Percentiles rank a stretch among this genome's conserved stretches.
phyloP scores from a whole-genome alignment of 2,888 invertebrate species.

The Sicus ferrugineus region DNA sequence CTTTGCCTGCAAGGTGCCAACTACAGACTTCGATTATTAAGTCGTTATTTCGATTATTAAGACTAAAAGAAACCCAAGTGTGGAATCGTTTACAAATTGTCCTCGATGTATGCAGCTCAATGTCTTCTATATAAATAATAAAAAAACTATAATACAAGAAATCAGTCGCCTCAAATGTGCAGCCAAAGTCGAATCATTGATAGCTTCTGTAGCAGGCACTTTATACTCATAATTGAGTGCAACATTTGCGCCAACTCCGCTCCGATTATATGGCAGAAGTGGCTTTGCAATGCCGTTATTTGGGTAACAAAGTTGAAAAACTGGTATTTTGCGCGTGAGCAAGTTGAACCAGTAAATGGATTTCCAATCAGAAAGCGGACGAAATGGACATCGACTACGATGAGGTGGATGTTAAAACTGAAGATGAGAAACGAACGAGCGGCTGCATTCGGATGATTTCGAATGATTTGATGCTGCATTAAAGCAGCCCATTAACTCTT shows the following conservation, averaged over 20 bases:
- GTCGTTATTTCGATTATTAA: background rate
- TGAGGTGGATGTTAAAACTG: conserved; percentile 18
- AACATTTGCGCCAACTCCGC: conserved; percentile 34
- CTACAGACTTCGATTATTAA: conserved; percentile 4
- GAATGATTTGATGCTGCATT: conserved; percentile 5
- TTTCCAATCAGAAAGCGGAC: conserved; percentile 32
- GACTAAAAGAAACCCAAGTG: background rate
- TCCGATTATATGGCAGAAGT: conserved; percentile 19
- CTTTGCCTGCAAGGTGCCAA: conserved; percentile 33
- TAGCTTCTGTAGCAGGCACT: conserved; percentile 20
- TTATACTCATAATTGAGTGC: conserved; percentile 26
- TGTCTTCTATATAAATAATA: no score
- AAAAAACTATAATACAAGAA: no score
- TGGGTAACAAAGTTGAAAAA: conserved; percentile 49
- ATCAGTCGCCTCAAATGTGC: no score
- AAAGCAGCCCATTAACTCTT: background rate
- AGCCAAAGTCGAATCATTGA: no score
- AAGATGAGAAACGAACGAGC: conserved; percentile 12
- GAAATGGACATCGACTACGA: background rate
- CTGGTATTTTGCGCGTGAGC: conserved; percentile 45
- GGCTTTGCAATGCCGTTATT: conserved; percentile 57
- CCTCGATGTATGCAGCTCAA: no score
- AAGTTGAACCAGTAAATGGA: conserved; percentile 35
- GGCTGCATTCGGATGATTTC: background rate
- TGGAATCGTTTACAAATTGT: no score